Conservation (phyloP, 1,140 invertebrate genomes). For the Apis mellifera region Amel_HAv3.1 CM009938.2:842001-842500, state of each 20-base stretch:
- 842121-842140: background rate
- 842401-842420: slow-evolving; percentile 72
- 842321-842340: no score
- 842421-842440: slow-evolving; percentile 48
- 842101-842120: background rate
- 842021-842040: slow-evolving; percentile 33
- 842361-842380: background rate
- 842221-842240: slow-evolving; percentile 29
- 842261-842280: slow-evolving; percentile 69
- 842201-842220: slow-evolving; percentile 1
- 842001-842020: slow-evolving; percentile 13
- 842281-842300: slow-evolving; percentile 76
- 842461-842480: background rate
- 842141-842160: background rate
- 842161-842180: slow-evolving; percentile 13
- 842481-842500: slow-evolving; percentile 73
- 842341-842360: no score
- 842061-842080: background rate
- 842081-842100: background rate
- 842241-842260: slow-evolving; percentile 17
- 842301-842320: background rate
- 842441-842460: slow-evolving; percentile 62
- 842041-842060: background rate
- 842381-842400: slow-evolving; percentile 70
- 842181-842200: slow-evolving; percentile 1